phyloP scores from a whole-genome alignment of 2,113 vertebrate species.

The Cryptotis parvus region DNA sequence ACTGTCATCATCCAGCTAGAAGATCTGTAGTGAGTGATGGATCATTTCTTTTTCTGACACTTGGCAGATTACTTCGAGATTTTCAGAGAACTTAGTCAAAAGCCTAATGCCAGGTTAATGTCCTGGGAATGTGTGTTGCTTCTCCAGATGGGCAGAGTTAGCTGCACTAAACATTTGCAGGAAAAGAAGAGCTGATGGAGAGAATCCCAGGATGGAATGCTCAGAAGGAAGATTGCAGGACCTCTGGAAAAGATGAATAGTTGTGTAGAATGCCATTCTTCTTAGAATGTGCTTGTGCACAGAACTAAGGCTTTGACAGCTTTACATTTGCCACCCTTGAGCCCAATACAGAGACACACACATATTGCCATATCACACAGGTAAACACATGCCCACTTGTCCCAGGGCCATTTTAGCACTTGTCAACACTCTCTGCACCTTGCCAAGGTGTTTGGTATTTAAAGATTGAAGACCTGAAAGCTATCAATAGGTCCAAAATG shows the following conservation, averaged over 20 bases:
- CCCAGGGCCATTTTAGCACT: not conserved
- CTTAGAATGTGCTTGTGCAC: not conserved
- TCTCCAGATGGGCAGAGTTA: slow-evolving; percentile 16
- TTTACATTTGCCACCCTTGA: not conserved
- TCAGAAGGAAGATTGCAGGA: slow-evolving; percentile 23
- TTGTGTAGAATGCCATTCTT: not conserved
- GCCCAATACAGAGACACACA: not conserved
- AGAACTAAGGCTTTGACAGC: not conserved
- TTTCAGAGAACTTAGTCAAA: not conserved
- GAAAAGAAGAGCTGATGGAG: not conserved
- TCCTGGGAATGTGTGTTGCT: not conserved
- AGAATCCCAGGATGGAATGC: slow-evolving; percentile 23
- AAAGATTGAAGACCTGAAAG: not conserved
- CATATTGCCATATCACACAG: no score
- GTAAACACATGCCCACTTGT: accelerated
- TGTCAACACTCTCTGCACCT: not conserved
- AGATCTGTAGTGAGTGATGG: slow-evolving; percentile 17
- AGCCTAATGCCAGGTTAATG: not conserved
- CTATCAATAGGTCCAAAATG: not conserved
- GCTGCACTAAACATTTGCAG: not conserved
- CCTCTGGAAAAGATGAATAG: not conserved
- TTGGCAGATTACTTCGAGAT: slow-evolving; percentile 20
- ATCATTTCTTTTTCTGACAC: slow-evolving; percentile 43
- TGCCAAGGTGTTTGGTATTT: not conserved
- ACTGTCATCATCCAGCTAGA: slow-evolving; percentile 41